Evolutionary conservation across 1,140 invertebrate genomes (phyloP).

Genomic region (Caenorhabditis inopinata): DNA sequence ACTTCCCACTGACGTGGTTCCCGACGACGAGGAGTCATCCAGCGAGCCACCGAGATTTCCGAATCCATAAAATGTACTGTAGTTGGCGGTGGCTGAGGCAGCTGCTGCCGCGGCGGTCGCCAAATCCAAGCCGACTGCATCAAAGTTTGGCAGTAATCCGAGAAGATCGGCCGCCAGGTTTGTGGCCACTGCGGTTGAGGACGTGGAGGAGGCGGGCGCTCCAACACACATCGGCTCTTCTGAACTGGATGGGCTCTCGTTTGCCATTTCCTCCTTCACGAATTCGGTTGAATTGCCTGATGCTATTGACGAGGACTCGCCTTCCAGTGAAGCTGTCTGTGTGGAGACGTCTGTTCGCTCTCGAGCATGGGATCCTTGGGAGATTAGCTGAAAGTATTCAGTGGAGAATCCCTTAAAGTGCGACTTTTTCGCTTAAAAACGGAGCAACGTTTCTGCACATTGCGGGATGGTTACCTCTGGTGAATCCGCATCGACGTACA

Average conservation of each 20-base stretch:
- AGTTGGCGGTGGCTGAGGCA: not conserved
- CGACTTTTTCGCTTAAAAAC: no score
- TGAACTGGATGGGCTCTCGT: not conserved
- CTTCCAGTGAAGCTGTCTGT: not conserved
- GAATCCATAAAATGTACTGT: not conserved
- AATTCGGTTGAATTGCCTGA: not conserved
- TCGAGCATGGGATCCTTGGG: not conserved
- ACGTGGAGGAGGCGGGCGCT: not conserved
- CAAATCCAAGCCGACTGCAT: not conserved
- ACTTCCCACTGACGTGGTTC: not conserved
- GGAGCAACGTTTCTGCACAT: not conserved
- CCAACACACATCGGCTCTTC: not conserved
- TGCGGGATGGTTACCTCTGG: constrained; percentile 4
- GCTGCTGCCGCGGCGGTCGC: not conserved
- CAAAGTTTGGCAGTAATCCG: not conserved
- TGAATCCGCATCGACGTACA: constrained; percentile 41
- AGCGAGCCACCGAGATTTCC: not conserved
- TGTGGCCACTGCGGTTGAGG: not conserved
- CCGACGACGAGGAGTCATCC: not conserved
- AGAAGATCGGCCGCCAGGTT: not conserved
- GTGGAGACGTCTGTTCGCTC: constrained; percentile 10
- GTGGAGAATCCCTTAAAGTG: no score
- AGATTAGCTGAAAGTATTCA: constrained; percentile 24
- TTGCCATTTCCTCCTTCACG: not conserved
- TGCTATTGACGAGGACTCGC: not conserved